Evolutionary conservation across 2,797 vertebrate genomes (phyloP).

Genomic region (Notamacropus eugenii): DNA sequence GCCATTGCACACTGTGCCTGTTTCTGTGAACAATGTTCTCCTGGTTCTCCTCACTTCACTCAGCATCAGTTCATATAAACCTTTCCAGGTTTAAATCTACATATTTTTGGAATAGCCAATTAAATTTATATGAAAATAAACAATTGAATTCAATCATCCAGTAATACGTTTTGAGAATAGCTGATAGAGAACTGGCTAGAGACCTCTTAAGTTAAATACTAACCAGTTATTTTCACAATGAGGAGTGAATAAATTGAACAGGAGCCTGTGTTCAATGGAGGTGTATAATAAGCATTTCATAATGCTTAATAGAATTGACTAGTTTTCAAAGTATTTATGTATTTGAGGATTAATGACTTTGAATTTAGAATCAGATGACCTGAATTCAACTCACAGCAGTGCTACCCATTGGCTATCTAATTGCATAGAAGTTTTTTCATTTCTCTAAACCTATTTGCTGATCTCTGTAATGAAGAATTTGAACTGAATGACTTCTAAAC

Average conservation of each 20-base stretch:
- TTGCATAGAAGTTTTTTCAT: neutral
- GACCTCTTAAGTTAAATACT: neutral
- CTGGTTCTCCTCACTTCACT: too few relatives aligned
- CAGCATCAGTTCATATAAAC: too few relatives aligned
- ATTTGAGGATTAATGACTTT: neutral
- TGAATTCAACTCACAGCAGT: neutral
- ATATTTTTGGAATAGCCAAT: neutral
- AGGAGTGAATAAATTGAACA: neutral
- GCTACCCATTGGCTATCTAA: neutral
- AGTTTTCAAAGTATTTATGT: neutral
- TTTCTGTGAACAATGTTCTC: too few relatives aligned
- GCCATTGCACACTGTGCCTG: too few relatives aligned
- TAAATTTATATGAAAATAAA: slow-evolving; percentile 32
- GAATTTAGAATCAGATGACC: neutral
- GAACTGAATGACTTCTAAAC: neutral
- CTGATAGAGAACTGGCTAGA: slow-evolving; percentile 6
- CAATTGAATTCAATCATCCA: slow-evolving; percentile 19
- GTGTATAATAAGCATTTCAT: neutral
- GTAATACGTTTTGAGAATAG: slow-evolving; percentile 46
- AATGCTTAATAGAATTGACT: neutral
- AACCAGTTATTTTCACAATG: neutral
- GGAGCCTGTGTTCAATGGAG: neutral
- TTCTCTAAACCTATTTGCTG: neutral
- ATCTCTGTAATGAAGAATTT: neutral
- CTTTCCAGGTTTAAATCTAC: neutral